Evolutionary conservation across 2,888 invertebrate genomes (phyloP).

Genomic region (Aleiodes alternator): DNA sequence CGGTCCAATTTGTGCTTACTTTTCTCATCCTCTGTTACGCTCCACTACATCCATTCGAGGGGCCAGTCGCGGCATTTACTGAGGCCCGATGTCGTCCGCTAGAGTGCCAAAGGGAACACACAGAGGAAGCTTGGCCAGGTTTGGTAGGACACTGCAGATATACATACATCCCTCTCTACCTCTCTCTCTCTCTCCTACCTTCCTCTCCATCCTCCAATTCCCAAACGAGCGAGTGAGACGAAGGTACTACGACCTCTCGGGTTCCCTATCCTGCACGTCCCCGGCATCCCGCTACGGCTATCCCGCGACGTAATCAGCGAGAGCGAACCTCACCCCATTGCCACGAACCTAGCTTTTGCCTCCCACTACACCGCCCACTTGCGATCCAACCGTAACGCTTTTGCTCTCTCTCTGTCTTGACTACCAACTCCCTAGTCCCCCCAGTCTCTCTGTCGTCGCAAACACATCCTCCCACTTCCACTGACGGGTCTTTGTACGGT

Average conservation of each 20-base stretch:
- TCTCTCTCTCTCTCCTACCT: slow-evolving; percentile 45
- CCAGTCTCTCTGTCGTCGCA: not conserved
- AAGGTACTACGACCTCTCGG: slow-evolving; percentile 38
- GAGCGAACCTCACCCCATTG: slow-evolving; percentile 62
- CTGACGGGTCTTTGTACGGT: not conserved
- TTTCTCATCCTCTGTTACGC: not conserved
- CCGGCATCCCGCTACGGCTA: slow-evolving; percentile 75
- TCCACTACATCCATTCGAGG: slow-evolving; percentile 28
- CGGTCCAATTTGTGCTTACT: too few relatives aligned
- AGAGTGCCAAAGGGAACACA: slow-evolving; percentile 48
- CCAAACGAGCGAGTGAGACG: slow-evolving; percentile 48
- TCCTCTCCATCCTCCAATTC: slow-evolving; percentile 59
- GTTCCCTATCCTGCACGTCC: slow-evolving; percentile 55
- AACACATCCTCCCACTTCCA: not conserved
- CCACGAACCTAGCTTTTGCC: not conserved
- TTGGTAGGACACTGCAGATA: slow-evolving; percentile 74
- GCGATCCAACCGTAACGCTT: slow-evolving; percentile 17
- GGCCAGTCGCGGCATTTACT: slow-evolving; percentile 52
- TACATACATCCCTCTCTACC: slow-evolving; percentile 61
- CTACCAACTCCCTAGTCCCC: slow-evolving; percentile 28
- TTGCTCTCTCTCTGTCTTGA: slow-evolving; percentile 22
- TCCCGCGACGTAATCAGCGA: slow-evolving; percentile 75
- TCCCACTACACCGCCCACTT: not conserved
- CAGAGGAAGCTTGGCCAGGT: slow-evolving; percentile 57
- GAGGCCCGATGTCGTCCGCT: slow-evolving; percentile 51